Conservation (phyloP, 2,888 invertebrate species). For the Chloroclysta siterata region DNA sequence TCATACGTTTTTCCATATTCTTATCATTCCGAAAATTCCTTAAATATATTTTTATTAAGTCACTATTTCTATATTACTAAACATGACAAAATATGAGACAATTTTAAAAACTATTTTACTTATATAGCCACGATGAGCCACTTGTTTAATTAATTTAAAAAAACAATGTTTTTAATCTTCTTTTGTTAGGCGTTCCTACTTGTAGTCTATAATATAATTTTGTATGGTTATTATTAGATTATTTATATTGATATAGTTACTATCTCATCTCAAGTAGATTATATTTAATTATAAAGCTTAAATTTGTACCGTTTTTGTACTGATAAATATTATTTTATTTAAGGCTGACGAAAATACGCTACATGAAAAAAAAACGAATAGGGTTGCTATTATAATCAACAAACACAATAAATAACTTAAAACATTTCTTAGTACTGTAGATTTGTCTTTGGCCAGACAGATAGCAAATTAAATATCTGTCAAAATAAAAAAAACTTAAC, state of each 20-base stretch:
- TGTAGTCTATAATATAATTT: constrained; percentile 7
- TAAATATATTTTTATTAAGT: constrained; percentile 1
- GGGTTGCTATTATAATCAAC: too few species aligned
- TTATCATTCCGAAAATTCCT: constrained; percentile 16
- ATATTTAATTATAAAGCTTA: constrained; percentile 17
- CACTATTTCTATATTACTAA: not conserved
- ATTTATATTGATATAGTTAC: constrained; percentile 19
- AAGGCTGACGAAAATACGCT: not conserved
- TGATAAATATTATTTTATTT: not conserved
- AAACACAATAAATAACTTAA: too few species aligned
- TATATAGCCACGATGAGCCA: constrained; percentile 14
- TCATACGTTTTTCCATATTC: constrained; percentile 21
- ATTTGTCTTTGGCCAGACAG: not conserved
- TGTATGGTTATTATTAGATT: constrained; percentile 13
- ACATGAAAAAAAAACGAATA: too few species aligned
- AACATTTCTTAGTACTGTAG: too few species aligned
- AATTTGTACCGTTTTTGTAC: constrained; percentile 11
- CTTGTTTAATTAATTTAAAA: constrained; percentile 26
- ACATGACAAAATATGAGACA: constrained; percentile 22
- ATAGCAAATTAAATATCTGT: not conserved
- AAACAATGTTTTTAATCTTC: constrained; percentile 5
- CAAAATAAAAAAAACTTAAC: not conserved
- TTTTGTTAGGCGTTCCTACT: not conserved
- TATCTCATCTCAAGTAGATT: constrained; percentile 29
- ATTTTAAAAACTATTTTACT: constrained; percentile 16